Evolutionary conservation across 2,797 vertebrate genomes (phyloP).

Genomic region (Prunella strophiata): DNA sequence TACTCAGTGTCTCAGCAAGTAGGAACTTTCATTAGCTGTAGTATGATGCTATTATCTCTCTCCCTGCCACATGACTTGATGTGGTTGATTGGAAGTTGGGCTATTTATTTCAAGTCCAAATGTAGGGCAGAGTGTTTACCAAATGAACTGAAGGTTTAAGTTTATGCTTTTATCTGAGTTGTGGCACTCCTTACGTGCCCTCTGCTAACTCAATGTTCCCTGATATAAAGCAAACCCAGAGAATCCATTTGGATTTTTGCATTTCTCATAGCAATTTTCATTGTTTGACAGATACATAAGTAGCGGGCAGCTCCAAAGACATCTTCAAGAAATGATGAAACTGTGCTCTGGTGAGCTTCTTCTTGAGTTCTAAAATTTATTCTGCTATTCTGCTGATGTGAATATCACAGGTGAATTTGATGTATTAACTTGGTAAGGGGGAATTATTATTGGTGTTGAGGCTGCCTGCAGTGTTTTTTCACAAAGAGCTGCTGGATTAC

Average conservation of each 20-base stretch:
- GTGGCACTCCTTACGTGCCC: no score
- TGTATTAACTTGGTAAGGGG: neutral
- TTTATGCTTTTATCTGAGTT: neutral
- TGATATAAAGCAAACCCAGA: neutral
- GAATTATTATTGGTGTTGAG: neutral
- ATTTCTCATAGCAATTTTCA: neutral
- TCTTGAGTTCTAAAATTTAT: neutral
- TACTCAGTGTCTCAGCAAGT: neutral
- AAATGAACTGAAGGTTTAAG: neutral
- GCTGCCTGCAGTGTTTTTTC: neutral
- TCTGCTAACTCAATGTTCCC: neutral
- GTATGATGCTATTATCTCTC: neutral
- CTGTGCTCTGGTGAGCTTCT: neutral
- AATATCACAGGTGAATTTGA: neutral
- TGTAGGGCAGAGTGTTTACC: neutral
- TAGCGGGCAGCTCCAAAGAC: neutral
- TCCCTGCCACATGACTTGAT: neutral
- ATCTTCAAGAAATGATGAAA: neutral
- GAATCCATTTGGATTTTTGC: neutral
- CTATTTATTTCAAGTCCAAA: neutral
- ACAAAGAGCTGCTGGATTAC: neutral
- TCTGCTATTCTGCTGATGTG: neutral
- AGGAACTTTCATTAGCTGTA: neutral
- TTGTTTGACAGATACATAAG: neutral
- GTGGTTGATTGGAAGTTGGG: rapidly evolving